Evolutionary conservation across 1,140 invertebrate species (phyloP), one percentile per base, ranked within the genome.

Genomic region (Tribolium madens): DNA sequence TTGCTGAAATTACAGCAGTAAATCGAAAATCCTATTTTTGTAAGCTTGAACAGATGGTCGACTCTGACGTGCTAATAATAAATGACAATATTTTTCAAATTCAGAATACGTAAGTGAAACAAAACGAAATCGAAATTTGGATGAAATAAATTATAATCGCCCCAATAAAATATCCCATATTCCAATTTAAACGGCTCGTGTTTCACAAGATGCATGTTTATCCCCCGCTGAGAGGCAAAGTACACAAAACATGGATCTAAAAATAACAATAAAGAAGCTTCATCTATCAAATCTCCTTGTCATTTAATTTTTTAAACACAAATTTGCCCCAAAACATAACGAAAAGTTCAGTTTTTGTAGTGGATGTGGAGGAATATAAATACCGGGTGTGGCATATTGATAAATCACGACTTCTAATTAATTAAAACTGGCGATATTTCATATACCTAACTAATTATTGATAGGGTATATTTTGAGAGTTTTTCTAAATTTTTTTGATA

Each of bases 201-300:
- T 60, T 60, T 17, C 26, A 60, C 57, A 64, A 64, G 52, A 18
- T 57, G 52, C 26, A 18, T 13, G 36, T n/a, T 12, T n/a, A 12
- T 64, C 57, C 26, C 21, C 26, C 36, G 57, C 52, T 57, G 52
- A 26, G 52, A 57, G 10, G 15, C 52, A 18, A n/a, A n/a, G 18
- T 57, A 57, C 17, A 21, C 15, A 14, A 13, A 52, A 13, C 12
- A 15, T 52, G 15, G 26, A 10, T 7, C 57, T 64, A 64, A 64
- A 64, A 64, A 64, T 64, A 64, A 64, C 21, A 64, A 26, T 60
- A 60, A 60, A 60, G 17, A 13, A 60, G 10, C 36, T 42, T 31
- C 57, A 36, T 64, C 57, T 12, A 7, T 64, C 57, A 64, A n/a
- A n/a, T n/a, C n/a, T n/a, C n/a, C n/a, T n/a, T n/a, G n/a, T n/a